These are phyloP conservation scores for Prunella strophiata DNA, from an alignment of 2,797 vertebrate genomes.

Conservation along the genomic window DNA sequence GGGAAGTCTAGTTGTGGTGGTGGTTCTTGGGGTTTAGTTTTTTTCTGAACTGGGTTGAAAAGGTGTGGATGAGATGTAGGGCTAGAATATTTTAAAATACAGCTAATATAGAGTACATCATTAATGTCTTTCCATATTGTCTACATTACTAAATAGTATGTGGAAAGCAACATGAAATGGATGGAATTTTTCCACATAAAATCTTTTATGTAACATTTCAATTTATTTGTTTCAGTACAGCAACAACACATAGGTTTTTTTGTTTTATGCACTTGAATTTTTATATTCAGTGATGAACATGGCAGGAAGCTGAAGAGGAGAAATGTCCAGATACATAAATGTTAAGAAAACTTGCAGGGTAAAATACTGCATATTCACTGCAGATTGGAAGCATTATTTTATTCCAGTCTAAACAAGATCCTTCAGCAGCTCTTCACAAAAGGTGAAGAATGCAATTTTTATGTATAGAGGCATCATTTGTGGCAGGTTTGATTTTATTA, in stretches of 20 bases:
- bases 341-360: neutral
- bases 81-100: neutral
- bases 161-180: accelerated
- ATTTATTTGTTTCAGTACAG: neutral
- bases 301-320: neutral
- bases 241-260: neutral
- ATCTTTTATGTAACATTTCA: neutral
- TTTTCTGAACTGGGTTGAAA: neutral
- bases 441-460: neutral
- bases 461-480: neutral
- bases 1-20: neutral
- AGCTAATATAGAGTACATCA: neutral
- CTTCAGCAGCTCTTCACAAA: neutral
- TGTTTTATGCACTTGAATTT: neutral
- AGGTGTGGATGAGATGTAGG: neutral
- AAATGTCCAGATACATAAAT: neutral
- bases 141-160: neutral
- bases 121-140: neutral
- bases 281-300: neutral
- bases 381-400: neutral
- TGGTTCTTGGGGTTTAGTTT: neutral
- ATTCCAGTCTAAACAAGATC: neutral
- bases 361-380: neutral
- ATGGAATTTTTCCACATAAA: neutral
- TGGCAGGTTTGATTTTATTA: neutral